Base-by-base conservation (phyloP, 2,797 vertebrate species). In the Coranthus polyacanthus region DNA sequence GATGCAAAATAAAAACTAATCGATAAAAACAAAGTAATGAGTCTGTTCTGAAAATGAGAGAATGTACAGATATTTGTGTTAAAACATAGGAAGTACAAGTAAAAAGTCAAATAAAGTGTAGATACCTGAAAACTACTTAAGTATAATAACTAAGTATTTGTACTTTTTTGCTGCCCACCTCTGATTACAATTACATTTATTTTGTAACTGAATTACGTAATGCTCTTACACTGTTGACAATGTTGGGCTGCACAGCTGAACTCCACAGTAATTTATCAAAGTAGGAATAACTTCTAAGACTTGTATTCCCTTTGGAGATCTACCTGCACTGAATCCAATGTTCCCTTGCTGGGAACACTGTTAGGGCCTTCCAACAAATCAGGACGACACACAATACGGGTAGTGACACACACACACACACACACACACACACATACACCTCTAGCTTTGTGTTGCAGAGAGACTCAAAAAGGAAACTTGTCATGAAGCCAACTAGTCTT, bases 401-500 rank as follows among this genome's bases (percentile, higher is more conserved):
- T 37, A 60, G 47, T 57, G n/a, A 54, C 57, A 68, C 41, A 61
- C 43, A 53, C 20, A 37, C 26, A 45, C 42, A 60, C 36, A 60
- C 50, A 44, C 54, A 61, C n/a, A 24, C 22, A 24, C 16, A 43
- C 50, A 66, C 49, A 62, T 29, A 6, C 32, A 18, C 58, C 24
- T 54, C 18, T 52, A 38, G 53, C 68, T 74, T 79, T 82, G 78
- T 69, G 47, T 57, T 15, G 20, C n/a, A 62, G 36, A 69, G 49
- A 58, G 61, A 58, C 50, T 60, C 49, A 77, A 82, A 81, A 87
- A 71, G 26, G 53, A 83, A 89, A 85, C 55, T 85, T 84, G 78
- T 74, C 22, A 2, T 47, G 6, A 72, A 77, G 83, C 79, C 86
- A 88, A 50, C 4, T 45, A 16, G 42, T 69, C 46, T 79, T 89